Base-by-base conservation (phyloP, 2,797 vertebrate species). In the Neopelma chrysocephalum region DNA sequence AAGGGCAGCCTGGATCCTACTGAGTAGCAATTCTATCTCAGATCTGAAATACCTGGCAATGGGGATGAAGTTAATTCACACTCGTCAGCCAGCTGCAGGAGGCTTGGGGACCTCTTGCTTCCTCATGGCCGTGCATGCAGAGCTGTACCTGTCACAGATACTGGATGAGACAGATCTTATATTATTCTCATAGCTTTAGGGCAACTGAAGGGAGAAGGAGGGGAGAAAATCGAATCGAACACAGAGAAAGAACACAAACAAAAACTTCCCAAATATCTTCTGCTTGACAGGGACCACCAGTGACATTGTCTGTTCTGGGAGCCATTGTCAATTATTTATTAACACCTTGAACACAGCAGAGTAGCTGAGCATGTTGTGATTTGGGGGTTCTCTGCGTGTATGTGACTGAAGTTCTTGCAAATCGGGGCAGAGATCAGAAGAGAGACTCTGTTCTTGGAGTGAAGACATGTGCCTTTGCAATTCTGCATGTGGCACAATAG, bases 121-220 rank as follows among this genome's bases (percentile, higher is more conserved):
- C 81, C 68, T 79, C 64, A 56, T 0, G 2, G 87, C 40, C 12
- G 0, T 43, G 69, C 3, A 4, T 47, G 47, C 76, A 79, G 81
- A 45, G 71, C 68, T 76, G 83, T 82, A 76, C 65, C 76, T 95
- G 91, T 95, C 95, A 96, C 86, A 80, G 75, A 61, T 15, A 84
- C 72, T 45, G 32, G 72, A 93, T 82, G 73, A 97, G 90, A 95
- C 79, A 93, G 79, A 75, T 66, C 89, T 92, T 90, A 71, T 51
- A 90, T 91, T 95, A 89, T 90, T 96, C 76, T 95, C 73, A 61
- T 38, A 89, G 90, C 92, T 94, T 87, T 82, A 96, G 90, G 94
- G 82, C 50, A 93, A 90, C 73, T 78, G 83, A 36, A 87, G 58
- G 70, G 70, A 48, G 43, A 83, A 95, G 43, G 43, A 81, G 43